Conservation (phyloP, 23 tunicate species). For the Ascidia mentula region DNA sequence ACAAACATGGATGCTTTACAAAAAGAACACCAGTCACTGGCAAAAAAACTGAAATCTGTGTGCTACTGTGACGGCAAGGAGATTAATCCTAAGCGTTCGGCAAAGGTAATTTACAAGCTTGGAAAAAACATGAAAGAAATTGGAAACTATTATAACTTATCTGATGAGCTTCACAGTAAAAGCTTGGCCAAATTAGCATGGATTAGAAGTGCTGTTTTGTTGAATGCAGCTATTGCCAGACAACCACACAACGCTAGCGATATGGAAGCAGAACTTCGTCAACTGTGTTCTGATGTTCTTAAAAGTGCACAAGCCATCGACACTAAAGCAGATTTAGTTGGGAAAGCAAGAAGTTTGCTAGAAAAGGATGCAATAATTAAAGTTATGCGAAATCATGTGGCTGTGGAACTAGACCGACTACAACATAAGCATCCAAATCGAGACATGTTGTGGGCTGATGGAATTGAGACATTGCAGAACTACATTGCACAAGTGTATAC, state of each 20-base stretch:
- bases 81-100: neutral
- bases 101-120: neutral
- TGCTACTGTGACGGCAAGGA: conserved; percentile 2
- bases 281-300: neutral
- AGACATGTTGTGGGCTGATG: neutral
- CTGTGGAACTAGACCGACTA: neutral
- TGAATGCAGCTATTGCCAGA: conserved; percentile 14
- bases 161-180: neutral
- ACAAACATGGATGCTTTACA: neutral
- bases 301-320: neutral
- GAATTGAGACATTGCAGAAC: neutral
- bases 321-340: conserved; percentile 13
- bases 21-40: neutral
- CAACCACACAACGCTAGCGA: neutral
- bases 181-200: neutral
- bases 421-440: neutral
- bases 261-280: neutral
- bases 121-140: neutral
- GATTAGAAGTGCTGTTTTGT: conserved; percentile 9
- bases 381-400: neutral
- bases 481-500: conserved; percentile 12
- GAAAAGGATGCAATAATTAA: neutral
- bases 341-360: neutral
- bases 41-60: neutral
- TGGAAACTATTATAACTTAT: neutral